Evolutionary conservation across 2,888 invertebrate genomes (phyloP).

Genomic region (Rhopalosiphum nymphaeae): DNA sequence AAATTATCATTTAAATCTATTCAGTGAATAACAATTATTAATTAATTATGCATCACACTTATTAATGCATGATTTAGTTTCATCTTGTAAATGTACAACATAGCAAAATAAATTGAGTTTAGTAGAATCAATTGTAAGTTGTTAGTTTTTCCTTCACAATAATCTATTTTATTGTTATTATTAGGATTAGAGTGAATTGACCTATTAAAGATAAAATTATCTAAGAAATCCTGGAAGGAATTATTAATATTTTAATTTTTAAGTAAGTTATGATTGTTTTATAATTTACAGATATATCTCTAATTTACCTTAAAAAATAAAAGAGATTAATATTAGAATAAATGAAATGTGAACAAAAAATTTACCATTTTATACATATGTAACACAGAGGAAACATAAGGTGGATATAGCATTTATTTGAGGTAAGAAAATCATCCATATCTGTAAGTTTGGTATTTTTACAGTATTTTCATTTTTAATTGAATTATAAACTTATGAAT

Average conservation of each 20-base stretch:
- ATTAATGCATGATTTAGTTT: background rate
- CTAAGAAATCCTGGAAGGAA: background rate
- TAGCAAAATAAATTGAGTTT: background rate
- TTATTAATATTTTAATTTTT: background rate
- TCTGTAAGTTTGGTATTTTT: background rate
- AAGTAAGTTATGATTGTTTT: background rate
- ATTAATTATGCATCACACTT: background rate
- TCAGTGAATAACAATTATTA: background rate
- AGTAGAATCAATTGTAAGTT: background rate
- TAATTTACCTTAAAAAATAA: background rate
- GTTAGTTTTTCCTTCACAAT: background rate
- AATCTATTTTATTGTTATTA: background rate
- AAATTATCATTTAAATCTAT: background rate
- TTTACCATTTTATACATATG: background rate
- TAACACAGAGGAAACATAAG: background rate
- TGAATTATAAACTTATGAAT: background rate
- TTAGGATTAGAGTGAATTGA: too few species aligned
- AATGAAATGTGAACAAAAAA: background rate
- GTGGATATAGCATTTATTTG: rapidly evolving
- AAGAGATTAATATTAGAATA: background rate
- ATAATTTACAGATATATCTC: too few species aligned
- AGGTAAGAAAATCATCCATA: background rate
- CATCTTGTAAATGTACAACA: background rate
- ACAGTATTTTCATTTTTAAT: background rate
- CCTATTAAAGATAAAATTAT: background rate